Percentiles rank a stretch among this genome's conserved stretches.
These are phyloP conservation scores for Chionomys nivalis DNA, from an alignment of 2,113 vertebrate genomes.

Conservation along the genomic window DNA sequence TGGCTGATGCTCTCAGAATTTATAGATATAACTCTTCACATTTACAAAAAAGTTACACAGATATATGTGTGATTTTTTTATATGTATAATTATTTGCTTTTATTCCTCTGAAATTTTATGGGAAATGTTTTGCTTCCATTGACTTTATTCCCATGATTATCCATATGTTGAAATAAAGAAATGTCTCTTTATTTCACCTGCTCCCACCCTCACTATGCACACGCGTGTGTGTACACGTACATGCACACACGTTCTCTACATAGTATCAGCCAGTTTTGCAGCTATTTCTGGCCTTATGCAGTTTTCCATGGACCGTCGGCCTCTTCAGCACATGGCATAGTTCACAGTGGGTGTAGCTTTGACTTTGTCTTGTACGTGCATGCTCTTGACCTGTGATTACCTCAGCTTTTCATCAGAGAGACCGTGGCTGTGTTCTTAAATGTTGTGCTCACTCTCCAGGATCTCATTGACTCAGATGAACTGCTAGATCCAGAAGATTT, in stretches of 20 bases:
- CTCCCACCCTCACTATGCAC: neutral
- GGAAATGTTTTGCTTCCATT: neutral
- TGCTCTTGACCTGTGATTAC: neutral
- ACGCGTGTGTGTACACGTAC: too few species aligned
- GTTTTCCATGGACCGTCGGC: neutral
- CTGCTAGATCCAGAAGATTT: conserved; percentile 95
- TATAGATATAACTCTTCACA: neutral
- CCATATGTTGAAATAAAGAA: neutral
- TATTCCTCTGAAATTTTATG: neutral
- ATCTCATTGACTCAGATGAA: conserved; percentile 95
- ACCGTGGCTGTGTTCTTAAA: neutral
- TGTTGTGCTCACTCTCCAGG: conserved; percentile 82
- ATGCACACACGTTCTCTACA: neutral
- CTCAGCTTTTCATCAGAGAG: neutral
- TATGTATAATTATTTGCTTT: neutral
- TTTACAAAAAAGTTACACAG: neutral
- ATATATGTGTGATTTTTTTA: neutral
- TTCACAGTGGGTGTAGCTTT: neutral
- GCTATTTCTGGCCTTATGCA: neutral
- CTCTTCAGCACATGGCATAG: neutral
- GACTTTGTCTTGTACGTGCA: rapidly evolving
- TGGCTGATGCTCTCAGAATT: neutral
- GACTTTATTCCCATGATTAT: neutral
- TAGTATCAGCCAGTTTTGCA: neutral
- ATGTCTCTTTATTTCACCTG: neutral